Base-by-base conservation (phyloP, 2,888 invertebrate genomes). In the Philhelius pedissequus region DNA sequence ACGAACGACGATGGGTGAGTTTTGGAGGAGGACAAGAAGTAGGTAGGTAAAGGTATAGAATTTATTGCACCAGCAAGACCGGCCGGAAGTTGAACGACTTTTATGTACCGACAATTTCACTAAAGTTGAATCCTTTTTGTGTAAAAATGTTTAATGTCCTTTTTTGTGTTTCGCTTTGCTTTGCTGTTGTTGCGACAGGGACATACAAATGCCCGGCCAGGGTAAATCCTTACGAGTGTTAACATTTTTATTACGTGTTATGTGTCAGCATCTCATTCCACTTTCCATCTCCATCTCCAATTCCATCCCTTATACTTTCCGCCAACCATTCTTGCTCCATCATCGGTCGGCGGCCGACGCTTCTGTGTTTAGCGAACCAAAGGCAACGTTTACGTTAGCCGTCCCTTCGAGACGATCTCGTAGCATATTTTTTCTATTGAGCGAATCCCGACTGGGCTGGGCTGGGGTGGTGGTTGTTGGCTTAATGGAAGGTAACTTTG, bases 161-260 rank as follows among this genome's bases (percentile, higher is more conserved):
- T 69, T 78, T 77, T 68, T 48, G 43, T 40, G 40, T 32, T 60
- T 73, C 66, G 62, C 22, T 62, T 62, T 30, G 35, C 50, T 50
- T 32, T 32, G 66, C 35, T 30, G 22, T 48, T 30, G 22, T 48
- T 48, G 64, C 64, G 64, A 68, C 68, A 64, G 64, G 64, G 79
- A 79, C 78, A 79, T 64, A 79, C 58, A 79, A 60, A 66, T 74
- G 79, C 74, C 35, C 62, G 66, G 58, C 45, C 13, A 27, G 45
- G 62, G 54, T 25, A 52, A 35, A 35, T 50, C 66, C 60, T 52
- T 62, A 60, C 27, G 56, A 79, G 83, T 79, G 83, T 79, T 79
- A 84, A 79, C 79, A 84, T 79, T 84, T 84, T 84, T 79, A 79
- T 84, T 84, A 80, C 83, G 83, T 84, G 83, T 70, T 74, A 84